Percentiles rank a stretch among this genome's conserved stretches.
These are phyloP conservation scores for Rhynchopsitta pachyrhyncha DNA, from an alignment of 2,113 vertebrate species.

Conservation along the genomic window DNA sequence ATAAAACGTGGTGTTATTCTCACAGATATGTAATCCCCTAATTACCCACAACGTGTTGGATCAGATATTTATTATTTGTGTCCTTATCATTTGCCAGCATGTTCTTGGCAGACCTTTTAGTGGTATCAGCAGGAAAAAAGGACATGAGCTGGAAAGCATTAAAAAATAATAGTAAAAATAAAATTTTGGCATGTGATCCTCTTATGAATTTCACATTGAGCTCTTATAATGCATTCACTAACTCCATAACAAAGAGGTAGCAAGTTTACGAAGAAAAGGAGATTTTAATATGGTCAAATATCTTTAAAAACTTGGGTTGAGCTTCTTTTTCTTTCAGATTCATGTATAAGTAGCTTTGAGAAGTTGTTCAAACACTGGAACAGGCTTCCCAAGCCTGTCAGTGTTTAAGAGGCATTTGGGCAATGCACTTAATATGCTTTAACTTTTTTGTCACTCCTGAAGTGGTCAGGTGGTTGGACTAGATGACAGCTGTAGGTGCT, in stretches of 20 bases:
- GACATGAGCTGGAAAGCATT: conserved; percentile 1
- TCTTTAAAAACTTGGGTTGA: neutral
- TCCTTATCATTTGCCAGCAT: neutral
- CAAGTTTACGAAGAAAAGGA: neutral
- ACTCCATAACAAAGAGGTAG: neutral
- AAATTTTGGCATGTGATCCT: neutral
- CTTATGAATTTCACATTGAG: neutral
- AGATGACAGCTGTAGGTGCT: neutral
- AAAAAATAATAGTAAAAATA: conserved; percentile 20
- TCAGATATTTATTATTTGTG: neutral
- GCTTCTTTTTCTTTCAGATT: neutral
- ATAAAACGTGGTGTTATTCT: neutral
- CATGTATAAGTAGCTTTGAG: neutral
- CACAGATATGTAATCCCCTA: neutral
- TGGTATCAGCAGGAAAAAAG: neutral
- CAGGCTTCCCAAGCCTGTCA: neutral
- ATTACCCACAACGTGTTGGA: conserved; percentile 9
- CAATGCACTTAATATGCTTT: neutral
- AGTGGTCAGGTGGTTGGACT: neutral
- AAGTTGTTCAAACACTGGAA: neutral
- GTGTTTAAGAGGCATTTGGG: neutral
- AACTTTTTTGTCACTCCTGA: neutral
- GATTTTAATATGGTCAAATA: neutral
- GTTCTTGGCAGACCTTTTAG: neutral
- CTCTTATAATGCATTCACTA: neutral